Evolutionary conservation across 2,113 vertebrate genomes (phyloP), one percentile per base, ranked within the genome.

Genomic region (Anguilla rostrata): DNA sequence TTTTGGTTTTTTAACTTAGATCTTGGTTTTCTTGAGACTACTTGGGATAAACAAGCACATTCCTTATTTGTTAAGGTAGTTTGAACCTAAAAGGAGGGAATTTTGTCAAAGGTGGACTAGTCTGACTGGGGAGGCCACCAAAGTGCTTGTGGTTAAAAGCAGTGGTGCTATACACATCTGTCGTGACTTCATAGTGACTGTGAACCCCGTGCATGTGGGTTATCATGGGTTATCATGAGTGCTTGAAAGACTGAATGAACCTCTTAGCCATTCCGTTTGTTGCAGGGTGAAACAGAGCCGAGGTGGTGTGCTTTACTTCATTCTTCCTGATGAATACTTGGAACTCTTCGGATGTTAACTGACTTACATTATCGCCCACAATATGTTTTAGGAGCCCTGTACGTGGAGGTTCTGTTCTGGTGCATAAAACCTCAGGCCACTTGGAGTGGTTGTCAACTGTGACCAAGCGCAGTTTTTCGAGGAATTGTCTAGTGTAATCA

Each of bases 391-490:
- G 79, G 66, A 83, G 39, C 7, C 8, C 39, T 39, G n/a, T 49
- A 3, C 46, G 82, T 22, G 78, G 86, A 87, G 40, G 71, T 87
- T 84, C 82, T 15, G 78, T 84, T 46, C 84, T 87, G 7, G 15
- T 34, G 22, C 12, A 34, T n/a, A 39, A 39, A 34, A 78, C n/a
- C 34, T 78, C 29, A 22, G 75, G 75, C 75, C 34, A 34, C 75
- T 34, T 78, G 8, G n/a, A 78, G 34, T 29, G 29, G n/a, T n/a
- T 15, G 29, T 78, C 34, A 11, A 8, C n/a, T 34, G 39, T 29
- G 16, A 75, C 66, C 22, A 20, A 29, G 22, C 8, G 3, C 66
- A 29, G 7, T 26, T 26, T 75, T 14, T 75, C 1, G 8, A 75
- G 66, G 20, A 75, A 75, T 12, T 8, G 53, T 56, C 53, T 15